Percentiles rank a stretch among this genome's conserved stretches.
phyloP scores from a whole-genome alignment of 2,113 vertebrate genomes.

The Corythornis madagascariensis region DNA sequence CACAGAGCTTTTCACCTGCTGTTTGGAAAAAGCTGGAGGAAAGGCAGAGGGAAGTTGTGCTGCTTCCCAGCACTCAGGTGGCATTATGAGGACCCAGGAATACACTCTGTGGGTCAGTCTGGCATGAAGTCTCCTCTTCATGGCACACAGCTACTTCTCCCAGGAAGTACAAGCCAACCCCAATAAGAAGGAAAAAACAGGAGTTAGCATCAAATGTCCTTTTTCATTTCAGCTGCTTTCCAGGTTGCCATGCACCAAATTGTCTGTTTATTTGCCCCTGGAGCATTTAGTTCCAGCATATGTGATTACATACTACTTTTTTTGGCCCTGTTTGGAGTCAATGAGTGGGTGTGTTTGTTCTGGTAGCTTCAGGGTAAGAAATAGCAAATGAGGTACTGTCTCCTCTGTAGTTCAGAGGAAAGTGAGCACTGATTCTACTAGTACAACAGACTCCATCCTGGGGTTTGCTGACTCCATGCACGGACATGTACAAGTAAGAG shows the following conservation, averaged over 20 bases:
- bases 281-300: slow-evolving; percentile 24
- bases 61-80: background rate
- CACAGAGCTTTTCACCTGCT: background rate
- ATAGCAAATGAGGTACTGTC: slow-evolving; percentile 8
- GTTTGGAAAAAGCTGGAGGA: background rate
- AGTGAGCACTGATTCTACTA: background rate
- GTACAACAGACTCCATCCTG: slow-evolving; percentile 16
- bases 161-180: slow-evolving; percentile 9
- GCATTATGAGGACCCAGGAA: background rate
- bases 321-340: slow-evolving; percentile 28
- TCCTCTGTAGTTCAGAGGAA: slow-evolving; percentile 23
- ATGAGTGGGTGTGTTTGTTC: slow-evolving; percentile 40
- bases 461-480: background rate
- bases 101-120: background rate
- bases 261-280: slow-evolving; percentile 41
- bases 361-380: slow-evolving; percentile 49
- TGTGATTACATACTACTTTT: slow-evolving; percentile 21
- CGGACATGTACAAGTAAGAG: background rate
- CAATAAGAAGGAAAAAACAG: background rate
- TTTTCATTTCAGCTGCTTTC: slow-evolving; percentile 36
- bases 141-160: background rate
- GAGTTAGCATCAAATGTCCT: slow-evolving; percentile 24
- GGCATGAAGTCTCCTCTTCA: background rate
- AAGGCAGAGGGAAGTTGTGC: background rate
- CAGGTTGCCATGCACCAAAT: background rate